These are phyloP conservation scores for Pristionchus entomophagus DNA, from an alignment of 2,888 invertebrate species.

Conservation along the genomic window DNA sequence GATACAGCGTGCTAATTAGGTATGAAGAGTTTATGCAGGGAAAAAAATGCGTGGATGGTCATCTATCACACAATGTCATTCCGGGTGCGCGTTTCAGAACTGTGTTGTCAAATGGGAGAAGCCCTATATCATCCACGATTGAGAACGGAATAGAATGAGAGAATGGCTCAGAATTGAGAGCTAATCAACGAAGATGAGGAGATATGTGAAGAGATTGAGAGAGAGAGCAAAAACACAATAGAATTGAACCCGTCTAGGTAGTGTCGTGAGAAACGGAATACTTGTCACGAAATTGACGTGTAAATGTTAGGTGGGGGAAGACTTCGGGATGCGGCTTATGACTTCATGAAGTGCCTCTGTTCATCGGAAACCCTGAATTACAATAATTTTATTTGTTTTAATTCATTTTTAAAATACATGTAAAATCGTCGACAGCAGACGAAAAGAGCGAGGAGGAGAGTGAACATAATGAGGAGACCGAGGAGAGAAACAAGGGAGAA, in stretches of 20 bases:
- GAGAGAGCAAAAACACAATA: neutral
- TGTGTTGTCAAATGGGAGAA: neutral
- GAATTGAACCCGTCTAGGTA: neutral
- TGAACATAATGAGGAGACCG: conserved; percentile 50
- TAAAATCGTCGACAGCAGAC: conserved; percentile 43
- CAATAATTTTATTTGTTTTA: neutral
- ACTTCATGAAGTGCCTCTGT: conserved; percentile 24
- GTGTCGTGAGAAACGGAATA: conserved; percentile 17
- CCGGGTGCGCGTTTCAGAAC: neutral
- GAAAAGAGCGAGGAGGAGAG: conserved; percentile 50
- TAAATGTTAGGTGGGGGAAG: neutral
- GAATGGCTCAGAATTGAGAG: neutral
- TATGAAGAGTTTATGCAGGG: neutral
- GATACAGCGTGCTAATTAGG: neutral
- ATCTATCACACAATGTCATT: neutral
- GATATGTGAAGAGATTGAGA: neutral
- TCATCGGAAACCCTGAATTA: neutral
- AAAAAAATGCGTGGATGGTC: neutral
- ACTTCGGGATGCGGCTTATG: neutral
- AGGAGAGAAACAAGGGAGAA: conserved; percentile 38
- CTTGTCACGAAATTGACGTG: conserved; percentile 8
- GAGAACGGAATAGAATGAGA: too few relatives aligned
- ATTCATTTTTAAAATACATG: neutral
- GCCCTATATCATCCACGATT: too few relatives aligned
- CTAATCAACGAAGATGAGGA: neutral